Percentiles rank a stretch among this genome's conserved stretches.
Conservation (phyloP, 2,888 invertebrate genomes). For the Mantis religiosa region DNA sequence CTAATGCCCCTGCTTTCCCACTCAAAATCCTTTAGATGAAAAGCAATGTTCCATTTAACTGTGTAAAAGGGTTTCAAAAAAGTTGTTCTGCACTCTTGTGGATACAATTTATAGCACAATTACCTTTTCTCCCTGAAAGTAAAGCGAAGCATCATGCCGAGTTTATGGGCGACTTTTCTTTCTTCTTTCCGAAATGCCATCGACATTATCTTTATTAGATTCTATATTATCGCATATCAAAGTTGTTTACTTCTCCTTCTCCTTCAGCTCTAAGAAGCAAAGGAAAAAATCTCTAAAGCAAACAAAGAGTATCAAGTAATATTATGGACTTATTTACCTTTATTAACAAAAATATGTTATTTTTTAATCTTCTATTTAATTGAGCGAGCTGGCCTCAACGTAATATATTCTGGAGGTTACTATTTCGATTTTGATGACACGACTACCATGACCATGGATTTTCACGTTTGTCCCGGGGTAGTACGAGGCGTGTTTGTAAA, state of each 20-base stretch:
- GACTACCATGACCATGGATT: too few species aligned
- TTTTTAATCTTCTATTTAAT: too few species aligned
- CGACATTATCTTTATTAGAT: background rate
- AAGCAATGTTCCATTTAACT: background rate
- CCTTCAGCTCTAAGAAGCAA: background rate
- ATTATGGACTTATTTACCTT: too few species aligned
- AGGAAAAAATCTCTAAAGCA: too few species aligned
- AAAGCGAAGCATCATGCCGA: background rate
- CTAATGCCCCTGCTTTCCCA: background rate
- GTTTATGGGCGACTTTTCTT: background rate
- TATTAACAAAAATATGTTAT: too few species aligned
- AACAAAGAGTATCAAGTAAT: too few species aligned
- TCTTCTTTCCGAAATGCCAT: background rate
- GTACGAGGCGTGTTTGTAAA: too few species aligned
- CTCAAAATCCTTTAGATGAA: background rate
- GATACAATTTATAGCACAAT: background rate
- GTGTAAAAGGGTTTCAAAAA: background rate
- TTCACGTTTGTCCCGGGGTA: too few species aligned
- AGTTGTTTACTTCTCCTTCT: background rate
- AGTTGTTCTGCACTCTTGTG: background rate
- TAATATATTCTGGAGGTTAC: too few species aligned
- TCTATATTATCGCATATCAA: background rate
- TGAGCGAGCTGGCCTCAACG: too few species aligned
- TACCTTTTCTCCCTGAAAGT: background rate
- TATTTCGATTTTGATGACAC: too few species aligned